Evolutionary conservation across 30 jellyfish, hydroid and myxozoan genomes (phyloP).

Genomic region (Turritopsis dohrnii): DNA sequence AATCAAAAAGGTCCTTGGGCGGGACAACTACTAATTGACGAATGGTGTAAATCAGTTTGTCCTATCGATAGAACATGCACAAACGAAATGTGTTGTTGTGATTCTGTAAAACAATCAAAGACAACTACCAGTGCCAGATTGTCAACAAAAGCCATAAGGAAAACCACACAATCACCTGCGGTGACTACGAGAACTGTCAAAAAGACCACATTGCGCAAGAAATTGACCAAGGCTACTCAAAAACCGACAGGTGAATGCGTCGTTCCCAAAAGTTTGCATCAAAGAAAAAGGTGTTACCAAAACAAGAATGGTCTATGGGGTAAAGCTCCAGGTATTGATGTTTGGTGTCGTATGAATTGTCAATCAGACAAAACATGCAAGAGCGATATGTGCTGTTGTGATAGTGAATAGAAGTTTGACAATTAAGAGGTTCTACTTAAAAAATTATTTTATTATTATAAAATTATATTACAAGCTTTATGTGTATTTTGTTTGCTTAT

Average conservation of each 20-base stretch:
- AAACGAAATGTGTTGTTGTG: constrained; percentile 10
- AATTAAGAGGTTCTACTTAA: background rate
- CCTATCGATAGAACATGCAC: background rate
- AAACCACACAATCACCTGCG: background rate
- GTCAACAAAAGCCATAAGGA: background rate
- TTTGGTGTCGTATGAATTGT: background rate
- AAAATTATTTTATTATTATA: background rate
- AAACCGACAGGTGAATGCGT: background rate
- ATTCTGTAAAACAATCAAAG: background rate
- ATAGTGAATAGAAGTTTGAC: background rate
- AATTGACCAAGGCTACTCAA: background rate
- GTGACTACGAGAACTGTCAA: background rate
- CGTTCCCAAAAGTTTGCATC: background rate
- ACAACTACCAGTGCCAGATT: background rate
- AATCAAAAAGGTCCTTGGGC: background rate
- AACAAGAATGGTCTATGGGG: constrained; percentile 14
- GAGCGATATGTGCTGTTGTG: constrained; percentile 4
- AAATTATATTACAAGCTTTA: background rate
- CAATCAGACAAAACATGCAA: background rate
- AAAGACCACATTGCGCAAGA: background rate
- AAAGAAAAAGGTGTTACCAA: background rate
- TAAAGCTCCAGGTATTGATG: background rate
- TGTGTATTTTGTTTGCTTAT: no score
- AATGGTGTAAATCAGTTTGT: constrained; percentile 4
- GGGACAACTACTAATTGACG: background rate